These are phyloP conservation scores for Drosophila pseudotakahashii DNA, from an alignment of 2,888 invertebrate genomes.

Conservation along the genomic window DNA sequence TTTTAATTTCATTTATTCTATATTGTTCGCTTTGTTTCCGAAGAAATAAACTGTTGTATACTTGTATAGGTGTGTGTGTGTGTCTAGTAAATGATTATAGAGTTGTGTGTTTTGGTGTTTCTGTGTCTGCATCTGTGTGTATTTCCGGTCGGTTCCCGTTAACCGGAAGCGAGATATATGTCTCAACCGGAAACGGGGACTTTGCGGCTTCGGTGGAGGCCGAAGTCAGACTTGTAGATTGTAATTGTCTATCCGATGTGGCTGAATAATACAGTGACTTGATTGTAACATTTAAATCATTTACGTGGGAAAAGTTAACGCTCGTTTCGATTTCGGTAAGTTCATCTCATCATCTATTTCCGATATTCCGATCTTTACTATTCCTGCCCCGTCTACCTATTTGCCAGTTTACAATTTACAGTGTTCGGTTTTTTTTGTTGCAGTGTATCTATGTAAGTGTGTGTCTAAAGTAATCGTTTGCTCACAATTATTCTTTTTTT, in stretches of 20 bases:
- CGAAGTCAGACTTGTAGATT: constrained; percentile 40
- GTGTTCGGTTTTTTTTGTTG: constrained; percentile 33
- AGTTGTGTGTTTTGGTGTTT: constrained; percentile 30
- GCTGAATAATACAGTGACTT: constrained; percentile 54
- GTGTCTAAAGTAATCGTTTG: constrained; percentile 64
- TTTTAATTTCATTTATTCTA: constrained; percentile 31
- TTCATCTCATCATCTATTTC: constrained; percentile 8
- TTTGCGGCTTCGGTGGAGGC: constrained; percentile 34
- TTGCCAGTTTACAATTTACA: constrained; percentile 73
- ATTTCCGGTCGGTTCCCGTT: constrained; percentile 21
- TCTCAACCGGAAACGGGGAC: background rate
- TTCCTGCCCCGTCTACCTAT: constrained; percentile 37
- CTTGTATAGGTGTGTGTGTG: constrained; percentile 33
- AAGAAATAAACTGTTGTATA: constrained; percentile 44
- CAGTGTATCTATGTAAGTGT: constrained; percentile 16
- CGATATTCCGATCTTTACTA: no score
- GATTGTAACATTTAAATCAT: constrained; percentile 51
- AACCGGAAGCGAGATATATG: constrained; percentile 2
- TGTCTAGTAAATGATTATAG: constrained; percentile 37
- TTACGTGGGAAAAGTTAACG: constrained; percentile 79
- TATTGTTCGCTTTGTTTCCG: constrained; percentile 44
- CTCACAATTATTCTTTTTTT: constrained; percentile 54
- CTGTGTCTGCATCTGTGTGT: constrained; percentile 6
- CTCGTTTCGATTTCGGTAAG: constrained; percentile 55
- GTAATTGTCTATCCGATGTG: constrained; percentile 42